Conservation (phyloP, 2,888 invertebrate genomes). For the Lomographa bimaculata region DNA sequence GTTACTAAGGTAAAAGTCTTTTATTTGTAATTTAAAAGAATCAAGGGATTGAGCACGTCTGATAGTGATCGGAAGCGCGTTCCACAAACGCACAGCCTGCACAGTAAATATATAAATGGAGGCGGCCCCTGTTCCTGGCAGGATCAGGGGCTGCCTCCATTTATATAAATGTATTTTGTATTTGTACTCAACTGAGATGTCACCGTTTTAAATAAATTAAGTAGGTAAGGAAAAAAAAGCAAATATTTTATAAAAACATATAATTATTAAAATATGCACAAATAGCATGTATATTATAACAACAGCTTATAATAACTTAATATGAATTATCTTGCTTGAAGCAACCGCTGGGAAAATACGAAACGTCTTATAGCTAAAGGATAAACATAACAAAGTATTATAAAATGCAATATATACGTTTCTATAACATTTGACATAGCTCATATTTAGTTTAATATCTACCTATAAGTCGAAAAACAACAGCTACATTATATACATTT, state of each 20-base stretch:
- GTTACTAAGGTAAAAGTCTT: too few relatives aligned
- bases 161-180: too few relatives aligned
- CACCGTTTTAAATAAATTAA: background rate
- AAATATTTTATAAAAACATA: slow-evolving; percentile 6
- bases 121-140: too few relatives aligned
- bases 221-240: background rate
- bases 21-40: too few relatives aligned
- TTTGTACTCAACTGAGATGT: slow-evolving; percentile 13
- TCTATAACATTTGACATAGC: too few relatives aligned
- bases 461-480: slow-evolving; percentile 13
- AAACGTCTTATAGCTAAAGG: slow-evolving; percentile 5
- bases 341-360: slow-evolving; percentile 13
- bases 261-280: slow-evolving; percentile 28
- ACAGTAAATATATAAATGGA: too few relatives aligned
- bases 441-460: slow-evolving; percentile 2
- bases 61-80: too few relatives aligned
- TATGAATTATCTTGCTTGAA: slow-evolving; percentile 7
- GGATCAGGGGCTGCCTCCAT: too few relatives aligned
- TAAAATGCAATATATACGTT: slow-evolving; percentile 14
- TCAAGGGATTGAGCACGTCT: too few relatives aligned
- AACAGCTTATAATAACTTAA: slow-evolving; percentile 8
- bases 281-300: slow-evolving; percentile 21
- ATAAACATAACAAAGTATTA: slow-evolving; percentile 8
- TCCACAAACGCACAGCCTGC: too few relatives aligned
- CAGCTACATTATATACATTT: slow-evolving; percentile 13